These are phyloP conservation scores for Scotopteryx bipunctaria DNA, from an alignment of 2,888 invertebrate genomes.

Conservation along the genomic window DNA sequence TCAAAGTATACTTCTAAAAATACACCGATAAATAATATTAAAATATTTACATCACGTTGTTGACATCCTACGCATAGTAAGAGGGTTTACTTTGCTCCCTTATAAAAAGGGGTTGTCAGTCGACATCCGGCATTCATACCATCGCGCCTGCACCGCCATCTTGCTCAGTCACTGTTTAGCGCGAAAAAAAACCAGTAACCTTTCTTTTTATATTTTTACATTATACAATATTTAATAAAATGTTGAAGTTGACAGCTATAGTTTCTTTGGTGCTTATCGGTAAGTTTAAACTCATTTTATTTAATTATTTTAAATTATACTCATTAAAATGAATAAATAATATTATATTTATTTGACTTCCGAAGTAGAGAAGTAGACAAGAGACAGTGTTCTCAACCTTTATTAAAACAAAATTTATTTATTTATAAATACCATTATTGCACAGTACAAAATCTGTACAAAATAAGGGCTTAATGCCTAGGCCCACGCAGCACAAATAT, in stretches of 20 bases:
- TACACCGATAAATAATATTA: conserved; percentile 18
- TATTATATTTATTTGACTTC: neutral
- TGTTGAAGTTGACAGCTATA: conserved; percentile 68
- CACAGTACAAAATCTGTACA: too few species aligned
- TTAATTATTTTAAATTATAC: neutral
- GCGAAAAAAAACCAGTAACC: conserved; percentile 25
- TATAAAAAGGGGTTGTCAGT: conserved; percentile 58
- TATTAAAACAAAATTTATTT: too few species aligned
- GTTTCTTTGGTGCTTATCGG: conserved; percentile 71
- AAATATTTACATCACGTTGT: conserved; percentile 27
- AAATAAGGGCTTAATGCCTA: too few species aligned
- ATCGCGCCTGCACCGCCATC: conserved; percentile 47
- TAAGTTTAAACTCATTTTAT: conserved; percentile 48
- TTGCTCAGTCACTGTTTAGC: conserved; percentile 35
- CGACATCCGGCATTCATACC: conserved; percentile 46
- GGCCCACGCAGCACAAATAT: too few species aligned
- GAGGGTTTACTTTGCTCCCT: conserved; percentile 51
- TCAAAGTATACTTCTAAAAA: conserved; percentile 7
- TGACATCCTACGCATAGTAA: conserved; percentile 45
- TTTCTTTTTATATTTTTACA: conserved; percentile 33
- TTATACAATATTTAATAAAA: conserved; percentile 34
- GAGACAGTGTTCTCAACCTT: too few species aligned
- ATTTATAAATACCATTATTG: too few species aligned
- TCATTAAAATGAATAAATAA: too few species aligned
- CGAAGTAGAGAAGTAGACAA: too few species aligned